These are phyloP conservation scores for Scalopus aquaticus DNA, from an alignment of 2,113 vertebrate genomes.

Conservation along the genomic window DNA sequence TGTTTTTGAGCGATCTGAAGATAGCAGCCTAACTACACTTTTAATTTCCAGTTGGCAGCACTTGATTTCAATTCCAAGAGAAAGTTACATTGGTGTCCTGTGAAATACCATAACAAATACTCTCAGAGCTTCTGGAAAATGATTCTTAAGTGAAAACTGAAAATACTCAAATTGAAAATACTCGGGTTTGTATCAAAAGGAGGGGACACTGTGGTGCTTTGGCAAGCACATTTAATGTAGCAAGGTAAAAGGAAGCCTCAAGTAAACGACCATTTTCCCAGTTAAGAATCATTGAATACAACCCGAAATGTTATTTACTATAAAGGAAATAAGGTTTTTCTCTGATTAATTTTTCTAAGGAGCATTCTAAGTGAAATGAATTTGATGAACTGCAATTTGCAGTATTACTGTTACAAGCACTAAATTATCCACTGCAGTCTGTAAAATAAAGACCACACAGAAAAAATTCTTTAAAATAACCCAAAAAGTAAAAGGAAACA, in stretches of 20 bases:
- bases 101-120: not conserved
- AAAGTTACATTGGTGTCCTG: not conserved
- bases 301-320: slow-evolving; percentile 5
- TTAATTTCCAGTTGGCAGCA: not conserved
- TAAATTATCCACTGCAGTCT: not conserved
- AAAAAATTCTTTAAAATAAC: not conserved
- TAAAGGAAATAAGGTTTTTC: slow-evolving; percentile 2
- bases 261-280: not conserved
- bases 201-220: not conserved
- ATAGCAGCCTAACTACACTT: slow-evolving; percentile 61
- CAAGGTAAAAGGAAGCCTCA: not conserved
- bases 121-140: not conserved
- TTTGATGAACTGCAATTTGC: not conserved
- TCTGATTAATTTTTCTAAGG: slow-evolving; percentile 15
- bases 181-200: not conserved
- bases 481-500: not conserved
- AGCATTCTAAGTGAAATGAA: not conserved
- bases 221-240: not conserved
- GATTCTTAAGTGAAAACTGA: not conserved
- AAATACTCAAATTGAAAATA: not conserved
- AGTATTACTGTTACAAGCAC: not conserved
- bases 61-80: not conserved
- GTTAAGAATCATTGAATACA: slow-evolving; percentile 9
- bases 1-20: not conserved
- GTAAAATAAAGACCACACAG: not conserved